Evolutionary conservation across 2,113 vertebrate genomes (phyloP), one percentile per base, ranked within the genome.

Genomic region (Limnothrissa miodon): DNA sequence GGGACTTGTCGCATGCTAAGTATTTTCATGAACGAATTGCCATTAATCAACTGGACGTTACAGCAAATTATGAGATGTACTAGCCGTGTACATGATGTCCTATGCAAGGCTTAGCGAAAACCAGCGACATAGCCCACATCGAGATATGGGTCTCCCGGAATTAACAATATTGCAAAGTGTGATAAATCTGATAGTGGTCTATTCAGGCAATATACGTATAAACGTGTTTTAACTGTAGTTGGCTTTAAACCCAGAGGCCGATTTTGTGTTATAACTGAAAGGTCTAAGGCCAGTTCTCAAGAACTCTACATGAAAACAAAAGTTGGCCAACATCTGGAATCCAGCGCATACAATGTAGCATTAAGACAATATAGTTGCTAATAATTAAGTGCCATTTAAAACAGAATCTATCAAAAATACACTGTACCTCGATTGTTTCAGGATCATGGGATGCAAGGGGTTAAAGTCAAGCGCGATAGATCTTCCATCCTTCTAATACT

Each of bases 341-440:
- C 29, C 11, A 4, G 19, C 66, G 29, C 1, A 19, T 17, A 74
- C 33, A 74, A 11, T 74, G 29, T 39, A 74, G 17, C 29, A 33
- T 74, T 74, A 36, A 25, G 59, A 62, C 33, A 74, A 33, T 33
- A 5, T 33, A 5, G 25, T 36, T 29, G 11, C 13, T 39, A 74
- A 36, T 15, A 11, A 10, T 11, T 36, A 74, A 36, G 29, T 29
- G 33, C 17, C 29, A 74, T 74, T 36, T 19, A 29, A 4, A 2
- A 39, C 29, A 74, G 36, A 74, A 36, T 36, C 10, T 74, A 85
- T 21, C 66, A 62, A 1, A 42, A 42, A 39, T 74, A 80, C 78
- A 93, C 93, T 90, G 92, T 94, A 95, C 93, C 93, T 94, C 92
- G 90, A 90, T 92, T 92, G 92, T 92, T 91, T 84, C 91, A 88